Conservation (phyloP, 2,888 invertebrate species). For the Clepsis dumicolana region DNA sequence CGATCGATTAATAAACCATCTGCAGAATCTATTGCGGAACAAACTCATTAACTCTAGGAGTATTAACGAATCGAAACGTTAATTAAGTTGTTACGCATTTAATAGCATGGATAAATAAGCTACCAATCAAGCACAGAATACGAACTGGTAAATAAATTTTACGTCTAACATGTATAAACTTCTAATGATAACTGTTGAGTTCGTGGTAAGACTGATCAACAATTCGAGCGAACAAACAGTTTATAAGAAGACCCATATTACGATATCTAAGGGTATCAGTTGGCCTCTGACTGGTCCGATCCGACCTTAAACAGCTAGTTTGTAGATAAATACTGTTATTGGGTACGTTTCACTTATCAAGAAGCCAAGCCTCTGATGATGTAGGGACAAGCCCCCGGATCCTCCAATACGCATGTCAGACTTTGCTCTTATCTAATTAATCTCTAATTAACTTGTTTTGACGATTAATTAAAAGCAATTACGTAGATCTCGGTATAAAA, state of each 20-base stretch:
- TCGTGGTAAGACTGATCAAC: conserved; percentile 65
- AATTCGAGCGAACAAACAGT: conserved; percentile 59
- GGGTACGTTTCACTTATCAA: conserved; percentile 39
- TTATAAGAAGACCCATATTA: conserved; percentile 65
- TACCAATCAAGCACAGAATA: conserved; percentile 45
- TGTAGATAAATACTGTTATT: conserved; percentile 34
- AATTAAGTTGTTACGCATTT: conserved; percentile 7
- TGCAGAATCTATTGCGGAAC: conserved; percentile 47
- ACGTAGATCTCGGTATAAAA: background rate
- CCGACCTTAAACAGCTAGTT: conserved; percentile 52
- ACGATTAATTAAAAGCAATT: conserved; percentile 1
- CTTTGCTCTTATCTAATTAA: conserved; percentile 27
- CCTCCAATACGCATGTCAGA: conserved; percentile 33
- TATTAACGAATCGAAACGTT: conserved; percentile 27
- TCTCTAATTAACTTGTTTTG: conserved; percentile 24
- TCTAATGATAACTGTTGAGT: conserved; percentile 50
- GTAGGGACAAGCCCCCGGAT: conserved; percentile 69
- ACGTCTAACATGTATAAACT: conserved; percentile 55
- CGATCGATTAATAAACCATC: conserved; percentile 43
- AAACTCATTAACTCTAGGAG: conserved; percentile 52
- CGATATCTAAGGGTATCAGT: conserved; percentile 62
- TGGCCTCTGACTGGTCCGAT: conserved; percentile 60
- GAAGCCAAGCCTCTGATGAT: conserved; percentile 44
- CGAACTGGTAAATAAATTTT: conserved; percentile 60
- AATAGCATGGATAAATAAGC: conserved; percentile 19